Conservation (phyloP, 2,113 vertebrate genomes). For the Lagopus leucura region DNA sequence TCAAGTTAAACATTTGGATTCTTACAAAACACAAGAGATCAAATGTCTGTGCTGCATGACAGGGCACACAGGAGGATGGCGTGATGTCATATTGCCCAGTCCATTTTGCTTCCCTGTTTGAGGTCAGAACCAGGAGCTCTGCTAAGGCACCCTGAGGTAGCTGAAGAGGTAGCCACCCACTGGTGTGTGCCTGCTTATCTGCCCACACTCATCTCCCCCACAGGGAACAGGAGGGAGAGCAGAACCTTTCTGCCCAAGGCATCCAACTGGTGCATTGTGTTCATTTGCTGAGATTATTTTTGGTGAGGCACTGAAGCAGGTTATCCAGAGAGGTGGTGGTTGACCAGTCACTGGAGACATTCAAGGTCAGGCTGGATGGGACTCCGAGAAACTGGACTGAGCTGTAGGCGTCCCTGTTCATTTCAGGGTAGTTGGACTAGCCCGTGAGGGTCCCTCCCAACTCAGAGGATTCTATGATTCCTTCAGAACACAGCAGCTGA, state of each 20-base stretch:
- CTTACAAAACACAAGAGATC: neutral
- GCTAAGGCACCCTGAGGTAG: neutral
- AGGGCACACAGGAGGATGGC: rapidly evolving
- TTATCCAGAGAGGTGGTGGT: too few species aligned
- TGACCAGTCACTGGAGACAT: too few species aligned
- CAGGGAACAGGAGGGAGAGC: neutral
- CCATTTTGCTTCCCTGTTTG: neutral
- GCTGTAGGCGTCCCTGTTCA: too few species aligned
- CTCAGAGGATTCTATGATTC: too few species aligned
- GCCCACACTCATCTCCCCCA: neutral
- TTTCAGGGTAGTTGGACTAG: too few species aligned
- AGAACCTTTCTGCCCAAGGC: neutral
- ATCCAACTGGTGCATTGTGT: neutral
- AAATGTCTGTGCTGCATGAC: neutral
- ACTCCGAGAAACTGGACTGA: too few species aligned
- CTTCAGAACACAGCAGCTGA: neutral
- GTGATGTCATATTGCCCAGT: rapidly evolving
- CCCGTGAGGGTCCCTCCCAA: too few species aligned
- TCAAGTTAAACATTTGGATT: neutral
- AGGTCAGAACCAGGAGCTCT: neutral
- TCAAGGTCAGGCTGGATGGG: too few species aligned
- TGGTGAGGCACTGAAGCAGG: too few species aligned
- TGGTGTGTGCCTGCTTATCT: neutral
- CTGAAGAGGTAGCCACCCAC: neutral
- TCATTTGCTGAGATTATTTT: rapidly evolving